Evolutionary conservation across 2,888 invertebrate species (phyloP), one percentile per base, ranked within the genome.

Genomic region (Dendrolimus pini): DNA sequence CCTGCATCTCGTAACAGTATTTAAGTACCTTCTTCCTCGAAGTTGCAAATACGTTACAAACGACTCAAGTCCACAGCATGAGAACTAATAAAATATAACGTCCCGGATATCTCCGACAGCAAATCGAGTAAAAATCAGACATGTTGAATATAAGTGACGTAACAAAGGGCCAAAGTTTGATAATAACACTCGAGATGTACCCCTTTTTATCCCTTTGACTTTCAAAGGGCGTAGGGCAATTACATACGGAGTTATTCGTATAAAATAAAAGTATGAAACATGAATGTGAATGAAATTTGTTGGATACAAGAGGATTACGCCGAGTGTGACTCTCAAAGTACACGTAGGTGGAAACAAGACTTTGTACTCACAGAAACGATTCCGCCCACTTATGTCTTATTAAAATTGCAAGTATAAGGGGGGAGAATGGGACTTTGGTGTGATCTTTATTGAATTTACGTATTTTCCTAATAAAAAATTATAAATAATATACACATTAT

Each of bases 81-180:
- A 47, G 47, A 47, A 9, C 47, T 6, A 47, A 47, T 47, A 47
- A 47, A 47, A 47, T 10, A 47, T 47, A 10, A 9, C 47, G 2
- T 9, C 7, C 9, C 47, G 2, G 2, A 47, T 47, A 47, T 47
- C 8, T 9, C 47, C 12, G 47, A 12, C 47, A 47, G 47, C 47
- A 47, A 47, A 47, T 47, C 47, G 47, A 47, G 47, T 47, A 47
- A 47, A 47, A 47, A 47, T 47, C 47, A 47, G 47, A 47, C 47
- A 47, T 47, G 47, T 47, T 47, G 47, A 47, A 47, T 12, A 47
- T 47, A 47, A 47, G 9, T 47, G 47, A 47, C 54, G 59, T 62
- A 57, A 64, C 62, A 62, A 64, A 64, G 59, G 54, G 42, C 57
- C 59, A 58, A 64, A 67, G 62, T 67, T 67, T 60, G 60, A 59